Conservation (phyloP, 2,797 vertebrate genomes). For the Euphonia xanthogaster region DNA sequence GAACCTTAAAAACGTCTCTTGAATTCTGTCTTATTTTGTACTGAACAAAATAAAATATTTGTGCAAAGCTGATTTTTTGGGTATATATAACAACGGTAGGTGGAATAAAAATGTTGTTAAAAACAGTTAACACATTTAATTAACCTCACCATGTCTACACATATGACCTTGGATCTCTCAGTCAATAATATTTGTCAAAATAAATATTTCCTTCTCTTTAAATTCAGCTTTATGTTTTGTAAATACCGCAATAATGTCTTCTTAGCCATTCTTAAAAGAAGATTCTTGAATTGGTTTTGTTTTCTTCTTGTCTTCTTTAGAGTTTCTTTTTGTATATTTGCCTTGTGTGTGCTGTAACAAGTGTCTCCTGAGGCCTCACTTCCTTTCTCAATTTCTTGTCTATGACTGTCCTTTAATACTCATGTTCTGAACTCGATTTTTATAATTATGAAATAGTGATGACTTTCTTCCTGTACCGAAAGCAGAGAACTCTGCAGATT, state of each 20-base stretch:
- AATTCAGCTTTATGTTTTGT: background rate
- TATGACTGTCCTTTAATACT: background rate
- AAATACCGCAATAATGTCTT: background rate
- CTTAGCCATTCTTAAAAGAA: background rate
- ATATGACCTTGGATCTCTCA: background rate
- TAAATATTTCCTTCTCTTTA: background rate
- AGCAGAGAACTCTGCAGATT: background rate
- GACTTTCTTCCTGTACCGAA: background rate
- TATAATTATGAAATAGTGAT: background rate
- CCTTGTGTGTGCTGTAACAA: background rate
- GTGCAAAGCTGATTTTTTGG: background rate
- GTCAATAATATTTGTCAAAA: background rate
- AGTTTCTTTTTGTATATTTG: background rate
- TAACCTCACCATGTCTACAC: background rate
- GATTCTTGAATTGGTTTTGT: background rate
- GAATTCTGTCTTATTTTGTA: background rate
- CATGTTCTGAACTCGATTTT: background rate
- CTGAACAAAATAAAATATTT: background rate
- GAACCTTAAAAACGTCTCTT: background rate
- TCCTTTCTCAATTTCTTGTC: background rate
- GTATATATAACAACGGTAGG: background rate
- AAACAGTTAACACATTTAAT: background rate
- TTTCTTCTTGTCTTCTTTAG: background rate
- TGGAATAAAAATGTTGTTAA: background rate
- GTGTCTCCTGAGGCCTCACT: fast-evolving